These are phyloP conservation scores for Chelonia mydas DNA, from an alignment of 2,797 vertebrate genomes.

Conservation along the genomic window DNA sequence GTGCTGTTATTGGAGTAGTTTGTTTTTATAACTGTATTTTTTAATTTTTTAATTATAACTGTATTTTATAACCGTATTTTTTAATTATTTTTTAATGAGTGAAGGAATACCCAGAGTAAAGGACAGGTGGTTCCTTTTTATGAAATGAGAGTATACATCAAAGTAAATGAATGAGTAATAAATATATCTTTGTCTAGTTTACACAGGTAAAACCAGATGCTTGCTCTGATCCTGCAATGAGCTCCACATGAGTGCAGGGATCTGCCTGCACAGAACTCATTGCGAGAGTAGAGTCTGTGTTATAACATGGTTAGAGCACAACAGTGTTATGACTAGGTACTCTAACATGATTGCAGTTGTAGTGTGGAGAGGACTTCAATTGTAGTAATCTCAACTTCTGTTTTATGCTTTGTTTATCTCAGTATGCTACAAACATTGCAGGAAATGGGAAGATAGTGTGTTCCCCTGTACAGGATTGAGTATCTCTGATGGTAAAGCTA, in stretches of 20 bases:
- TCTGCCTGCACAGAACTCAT: background rate
- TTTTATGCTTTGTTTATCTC: background rate
- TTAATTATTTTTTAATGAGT: too few relatives aligned
- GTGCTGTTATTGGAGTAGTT: too few relatives aligned
- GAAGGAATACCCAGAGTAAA: too few relatives aligned
- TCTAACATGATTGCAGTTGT: accelerated
- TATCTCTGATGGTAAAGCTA: background rate
- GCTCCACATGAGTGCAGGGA: background rate
- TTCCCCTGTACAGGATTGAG: background rate
- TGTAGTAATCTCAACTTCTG: background rate
- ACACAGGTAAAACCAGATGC: background rate
- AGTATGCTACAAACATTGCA: background rate
- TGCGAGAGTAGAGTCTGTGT: background rate
- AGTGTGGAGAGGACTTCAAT: background rate
- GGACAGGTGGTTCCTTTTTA: too few relatives aligned
- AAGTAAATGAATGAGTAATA: background rate
- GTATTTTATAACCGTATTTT: too few relatives aligned
- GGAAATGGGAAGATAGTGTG: background rate
- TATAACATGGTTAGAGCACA: background rate
- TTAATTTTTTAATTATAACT: too few relatives aligned
- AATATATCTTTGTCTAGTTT: background rate
- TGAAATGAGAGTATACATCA: too few relatives aligned
- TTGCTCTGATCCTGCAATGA: background rate
- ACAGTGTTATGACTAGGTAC: background rate
- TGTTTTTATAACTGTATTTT: too few relatives aligned